These are phyloP conservation scores for Gracilinanus agilis DNA, from an alignment of 2,113 vertebrate genomes.

Conservation along the genomic window DNA sequence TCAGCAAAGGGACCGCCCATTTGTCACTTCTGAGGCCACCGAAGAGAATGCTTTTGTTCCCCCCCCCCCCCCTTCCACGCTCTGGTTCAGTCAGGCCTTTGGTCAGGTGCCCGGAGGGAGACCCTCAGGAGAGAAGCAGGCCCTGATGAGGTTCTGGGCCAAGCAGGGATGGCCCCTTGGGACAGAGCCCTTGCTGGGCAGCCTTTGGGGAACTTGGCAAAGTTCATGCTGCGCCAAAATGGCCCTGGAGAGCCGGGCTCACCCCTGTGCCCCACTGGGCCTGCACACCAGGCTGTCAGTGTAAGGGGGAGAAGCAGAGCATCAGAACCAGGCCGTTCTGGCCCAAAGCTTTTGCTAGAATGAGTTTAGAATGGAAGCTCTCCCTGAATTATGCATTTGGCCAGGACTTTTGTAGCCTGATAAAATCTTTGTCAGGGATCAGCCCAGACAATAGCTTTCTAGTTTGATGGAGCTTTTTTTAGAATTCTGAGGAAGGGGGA, in stretches of 20 bases:
- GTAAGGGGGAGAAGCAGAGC: no score
- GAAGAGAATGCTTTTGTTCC: not conserved
- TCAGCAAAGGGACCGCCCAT: not conserved
- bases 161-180: no score
- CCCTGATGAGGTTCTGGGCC: not conserved
- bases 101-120: no score
- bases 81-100: no score
- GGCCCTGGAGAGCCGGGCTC: not conserved
- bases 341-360: not conserved
- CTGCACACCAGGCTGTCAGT: no score
- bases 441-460: not conserved
- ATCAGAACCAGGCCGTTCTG: no score
- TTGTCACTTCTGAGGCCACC: not conserved
- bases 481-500: conserved; percentile 34
- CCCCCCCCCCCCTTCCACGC: no score
- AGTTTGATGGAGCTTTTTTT: conserved; percentile 29
- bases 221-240: not conserved
- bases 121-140: not conserved
- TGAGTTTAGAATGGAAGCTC: not conserved
- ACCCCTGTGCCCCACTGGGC: not conserved
- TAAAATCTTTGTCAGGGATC: conserved; percentile 3
- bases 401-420: not conserved
- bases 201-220: not conserved
- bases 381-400: not conserved
- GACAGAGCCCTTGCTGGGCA: no score